Evolutionary conservation across 2,113 vertebrate species (phyloP).

Genomic region (Scomber scombrus): DNA sequence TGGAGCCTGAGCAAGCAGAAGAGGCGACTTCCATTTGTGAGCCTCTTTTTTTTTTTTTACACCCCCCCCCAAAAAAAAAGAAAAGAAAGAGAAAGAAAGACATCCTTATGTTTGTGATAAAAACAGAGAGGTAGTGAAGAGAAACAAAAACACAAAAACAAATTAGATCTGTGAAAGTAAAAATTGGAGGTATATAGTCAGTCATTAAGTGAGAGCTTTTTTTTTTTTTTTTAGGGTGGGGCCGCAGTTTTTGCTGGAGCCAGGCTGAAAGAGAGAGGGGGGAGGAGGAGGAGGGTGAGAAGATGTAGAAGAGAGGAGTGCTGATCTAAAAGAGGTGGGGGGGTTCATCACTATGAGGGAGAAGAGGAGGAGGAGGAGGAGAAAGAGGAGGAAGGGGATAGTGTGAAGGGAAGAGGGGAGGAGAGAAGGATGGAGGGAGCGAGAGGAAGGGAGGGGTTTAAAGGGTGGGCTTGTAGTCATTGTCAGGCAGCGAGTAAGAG

Average conservation of each 20-base stretch:
- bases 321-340: conserved; percentile 70
- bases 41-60: background rate
- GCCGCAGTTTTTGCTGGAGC: conserved; percentile 71
- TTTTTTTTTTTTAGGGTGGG: conserved; percentile 75
- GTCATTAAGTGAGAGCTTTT: conserved; percentile 67
- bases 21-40: conserved; percentile 19
- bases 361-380: conserved; percentile 55
- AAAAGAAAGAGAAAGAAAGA: conserved; percentile 4
- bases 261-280: conserved; percentile 47
- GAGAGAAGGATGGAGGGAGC: conserved; percentile 63
- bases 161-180: conserved; percentile 34
- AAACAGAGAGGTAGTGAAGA: background rate
- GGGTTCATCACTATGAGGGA: conserved; percentile 73
- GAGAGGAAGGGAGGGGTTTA: conserved; percentile 78
- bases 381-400: conserved; percentile 49
- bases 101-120: conserved; percentile 13
- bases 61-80: too few species aligned
- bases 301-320: conserved; percentile 70
- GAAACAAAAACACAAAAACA: conserved; percentile 14
- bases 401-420: conserved; percentile 64
- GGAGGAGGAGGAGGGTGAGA: conserved; percentile 59
- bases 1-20: conserved; percentile 43
- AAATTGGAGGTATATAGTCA: conserved; percentile 73
- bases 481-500: conserved; percentile 82
- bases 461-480: conserved; percentile 84